phyloP scores from a whole-genome alignment of 2,797 vertebrate genomes.

The Amphiprion clarkii region DNA sequence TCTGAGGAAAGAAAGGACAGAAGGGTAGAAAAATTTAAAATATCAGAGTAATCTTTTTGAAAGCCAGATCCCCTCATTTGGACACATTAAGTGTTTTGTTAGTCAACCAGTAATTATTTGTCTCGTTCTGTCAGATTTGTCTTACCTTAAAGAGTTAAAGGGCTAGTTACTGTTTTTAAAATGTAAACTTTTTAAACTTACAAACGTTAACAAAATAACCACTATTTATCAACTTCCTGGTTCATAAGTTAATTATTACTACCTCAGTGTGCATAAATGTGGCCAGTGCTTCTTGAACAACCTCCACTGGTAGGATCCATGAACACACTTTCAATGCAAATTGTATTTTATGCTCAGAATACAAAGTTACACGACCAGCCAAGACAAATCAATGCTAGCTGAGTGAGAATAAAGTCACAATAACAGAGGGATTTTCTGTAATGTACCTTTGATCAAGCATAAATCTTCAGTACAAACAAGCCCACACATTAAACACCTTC shows the following conservation, averaged over 20 bases:
- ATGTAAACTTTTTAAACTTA: background rate
- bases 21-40: background rate
- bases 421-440: background rate
- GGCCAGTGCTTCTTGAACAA: background rate
- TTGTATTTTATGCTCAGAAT: background rate
- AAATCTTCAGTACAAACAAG: background rate
- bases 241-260: background rate
- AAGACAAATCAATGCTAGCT: background rate
- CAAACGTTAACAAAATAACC: background rate
- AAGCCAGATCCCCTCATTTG: background rate
- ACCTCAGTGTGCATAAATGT: background rate
- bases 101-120: background rate
- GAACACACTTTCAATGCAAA: background rate
- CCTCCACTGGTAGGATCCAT: background rate
- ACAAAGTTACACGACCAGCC: background rate
- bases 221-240: background rate
- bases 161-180: background rate
- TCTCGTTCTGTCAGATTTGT: conserved; percentile 1
- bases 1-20: conserved; percentile 75
- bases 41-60: background rate
- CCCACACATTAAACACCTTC: background rate
- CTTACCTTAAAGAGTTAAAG: background rate
- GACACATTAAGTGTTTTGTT: background rate
- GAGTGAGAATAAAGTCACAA: background rate
- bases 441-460: conserved; percentile 11